Conservation (phyloP, 2,797 vertebrate genomes). For the Crenichthys baileyi region DNA sequence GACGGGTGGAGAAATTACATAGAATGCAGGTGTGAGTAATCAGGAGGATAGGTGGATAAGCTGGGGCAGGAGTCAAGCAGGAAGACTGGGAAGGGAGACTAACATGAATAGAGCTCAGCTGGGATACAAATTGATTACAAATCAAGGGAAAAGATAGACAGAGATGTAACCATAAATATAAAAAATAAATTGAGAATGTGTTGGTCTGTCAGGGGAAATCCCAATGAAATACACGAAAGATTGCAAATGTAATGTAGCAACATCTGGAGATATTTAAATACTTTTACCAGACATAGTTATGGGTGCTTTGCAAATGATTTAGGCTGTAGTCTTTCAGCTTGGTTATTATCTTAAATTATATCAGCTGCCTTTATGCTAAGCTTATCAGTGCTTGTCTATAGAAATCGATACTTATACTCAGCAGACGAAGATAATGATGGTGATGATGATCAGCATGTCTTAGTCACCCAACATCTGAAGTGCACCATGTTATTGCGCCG, state of each 20-base stretch:
- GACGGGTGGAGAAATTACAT: too few species aligned
- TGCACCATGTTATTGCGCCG: not conserved
- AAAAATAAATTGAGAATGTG: too few species aligned
- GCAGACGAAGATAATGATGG: not conserved
- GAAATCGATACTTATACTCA: not conserved
- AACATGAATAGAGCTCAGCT: too few species aligned
- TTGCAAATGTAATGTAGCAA: not conserved
- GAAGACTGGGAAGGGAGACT: too few species aligned
- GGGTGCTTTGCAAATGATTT: not conserved
- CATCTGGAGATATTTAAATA: not conserved
- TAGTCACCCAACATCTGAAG: not conserved
- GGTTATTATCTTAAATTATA: not conserved
- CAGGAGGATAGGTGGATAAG: too few species aligned
- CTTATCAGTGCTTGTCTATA: not conserved
- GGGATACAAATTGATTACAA: too few species aligned
- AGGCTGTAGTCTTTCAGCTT: not conserved
- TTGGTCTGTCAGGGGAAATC: not conserved
- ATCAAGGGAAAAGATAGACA: too few species aligned
- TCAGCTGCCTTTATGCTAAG: not conserved
- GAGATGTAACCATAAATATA: too few species aligned
- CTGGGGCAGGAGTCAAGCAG: too few species aligned
- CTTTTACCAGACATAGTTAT: not conserved
- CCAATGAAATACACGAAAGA: not conserved
- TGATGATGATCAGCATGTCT: not conserved
- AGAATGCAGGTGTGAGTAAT: too few species aligned